Evolutionary conservation across 2,888 invertebrate species (phyloP), one percentile per base, ranked within the genome.

Genomic region (Salpingus planirostris): DNA sequence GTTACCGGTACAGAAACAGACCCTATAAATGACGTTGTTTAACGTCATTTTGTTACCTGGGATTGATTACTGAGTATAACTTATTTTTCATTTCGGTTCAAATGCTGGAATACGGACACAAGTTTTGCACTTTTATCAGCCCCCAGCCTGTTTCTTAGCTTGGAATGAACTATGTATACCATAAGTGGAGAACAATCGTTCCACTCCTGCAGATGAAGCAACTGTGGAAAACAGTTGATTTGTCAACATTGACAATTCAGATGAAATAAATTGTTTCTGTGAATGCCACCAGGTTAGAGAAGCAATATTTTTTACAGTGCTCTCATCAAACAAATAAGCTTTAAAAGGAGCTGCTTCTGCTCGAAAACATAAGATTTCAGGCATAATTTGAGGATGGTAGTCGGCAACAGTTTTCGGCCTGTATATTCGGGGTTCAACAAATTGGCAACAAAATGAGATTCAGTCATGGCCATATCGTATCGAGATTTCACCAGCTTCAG

Each of bases 51-150:
- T n/a, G n/a, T n/a, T n/a, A n/a, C n/a, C n/a, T n/a, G n/a, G n/a
- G n/a, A n/a, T n/a, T n/a, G n/a, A n/a, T n/a, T n/a, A n/a, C n/a
- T n/a, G n/a, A n/a, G n/a, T n/a, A n/a, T n/a, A n/a, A n/a, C n/a
- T n/a, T n/a, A n/a, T n/a, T n/a, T n/a, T n/a, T n/a, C n/a, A n/a
- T n/a, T n/a, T n/a, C n/a, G 4, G 26, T 34, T 40, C 15, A 35
- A 40, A 21, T 34, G 27, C 28, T 38, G 31, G 21, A 31, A 37
- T 18, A 40, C 18, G 18, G 27, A 29, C n/a, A 36, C 38, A 23
- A 35, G 32, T 38, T 35, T 41, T 28, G 29, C 35, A 13, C 32
- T 30, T 27, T 32, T 41, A 23, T 36, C 38, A 10, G 29, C 15
- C 15, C 32, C 35, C 27, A 41, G 26, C 21, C 24, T 28, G 14